Evolutionary conservation across 1,140 invertebrate species (phyloP), one percentile per base, ranked within the genome.

Genomic region (Saccostrea echinata): DNA sequence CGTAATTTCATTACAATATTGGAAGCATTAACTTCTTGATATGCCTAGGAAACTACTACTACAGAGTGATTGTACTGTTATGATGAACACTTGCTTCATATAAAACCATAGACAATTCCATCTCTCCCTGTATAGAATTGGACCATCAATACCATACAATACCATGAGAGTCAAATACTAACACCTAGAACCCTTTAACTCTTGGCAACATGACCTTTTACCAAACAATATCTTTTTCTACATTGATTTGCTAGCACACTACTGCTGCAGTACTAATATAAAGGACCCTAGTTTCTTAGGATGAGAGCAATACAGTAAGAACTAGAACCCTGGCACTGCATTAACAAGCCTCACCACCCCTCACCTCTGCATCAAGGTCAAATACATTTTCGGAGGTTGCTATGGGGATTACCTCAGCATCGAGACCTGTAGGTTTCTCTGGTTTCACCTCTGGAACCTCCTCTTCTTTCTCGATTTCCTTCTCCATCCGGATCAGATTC

Each of bases 401-500:
- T 33, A 55, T 76, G 61, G 85, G 71, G 27, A 83, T 87, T 87
- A 89, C 88, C 88, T 89, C 88, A 83, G 84, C 88, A 89, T 89
- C 88, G 30, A 89, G 68, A 84, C 84, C 87, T 18, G 84, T 80
- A 9, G 84, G 86, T 86, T 90, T 87, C 21, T 68, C 53, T 13
- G 84, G 61, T 76, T 35, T 84, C 52, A 82, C 85, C 57, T 86
- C 81, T 21, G 68, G 24, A 11, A 82, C 81, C 53, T 87, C 86
- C 81, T 92, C 90, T 64, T 94, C 91, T 68, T 89, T 88, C 85
- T 99, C 98, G 89, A 99, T 99, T 95, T 99, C 98, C 88, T 97
- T 96, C 95, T 99, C 98, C 96, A 99, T 97, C 93, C 98, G 97
- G 0, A 99, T 97, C 52, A 99, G 95, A 95, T 98, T 97, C 0